phyloP scores from a whole-genome alignment of 2,888 invertebrate species.

The Patella caerulea region DNA sequence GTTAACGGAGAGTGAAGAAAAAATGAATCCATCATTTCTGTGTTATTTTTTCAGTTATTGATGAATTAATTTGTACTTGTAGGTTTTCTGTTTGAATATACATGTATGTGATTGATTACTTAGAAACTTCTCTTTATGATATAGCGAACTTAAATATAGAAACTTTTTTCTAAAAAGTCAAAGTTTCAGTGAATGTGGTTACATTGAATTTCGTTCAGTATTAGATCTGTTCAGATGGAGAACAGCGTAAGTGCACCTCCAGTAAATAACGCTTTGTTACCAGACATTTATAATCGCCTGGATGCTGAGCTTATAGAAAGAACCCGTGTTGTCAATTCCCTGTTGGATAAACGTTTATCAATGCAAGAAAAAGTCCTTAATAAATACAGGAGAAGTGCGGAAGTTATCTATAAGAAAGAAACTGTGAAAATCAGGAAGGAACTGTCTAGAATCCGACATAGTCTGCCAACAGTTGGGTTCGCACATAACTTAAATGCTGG shows the following conservation, averaged over 20 bases:
- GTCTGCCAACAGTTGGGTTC: conserved; percentile 44
- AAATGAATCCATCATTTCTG: too few species aligned
- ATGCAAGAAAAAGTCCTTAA: conserved; percentile 50
- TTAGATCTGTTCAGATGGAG: too few species aligned
- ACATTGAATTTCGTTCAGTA: too few species aligned
- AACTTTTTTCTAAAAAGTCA: too few species aligned
- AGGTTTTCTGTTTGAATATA: too few species aligned
- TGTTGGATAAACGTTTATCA: conserved; percentile 43
- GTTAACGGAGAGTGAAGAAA: too few species aligned
- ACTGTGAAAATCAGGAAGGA: conserved; percentile 43
- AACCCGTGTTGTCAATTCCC: conserved; percentile 54
- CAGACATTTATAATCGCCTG: conserved; percentile 57
- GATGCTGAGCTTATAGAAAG: conserved; percentile 56
- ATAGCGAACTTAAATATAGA: too few species aligned
- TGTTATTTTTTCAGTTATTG: too few species aligned
- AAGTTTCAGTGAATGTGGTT: too few species aligned
- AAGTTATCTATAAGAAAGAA: conserved; percentile 31
- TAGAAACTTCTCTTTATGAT: too few species aligned
- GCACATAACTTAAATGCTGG: conserved; percentile 40
- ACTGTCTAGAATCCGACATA: conserved; percentile 42
- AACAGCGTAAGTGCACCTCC: conserved; percentile 42
- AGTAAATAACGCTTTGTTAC: conserved; percentile 56
- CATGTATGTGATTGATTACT: too few species aligned
- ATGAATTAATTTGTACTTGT: too few species aligned
- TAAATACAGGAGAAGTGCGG: conserved; percentile 39